These are phyloP conservation scores for Amazonetta brasiliensis DNA, from an alignment of 2,797 vertebrate species.

Conservation along the genomic window DNA sequence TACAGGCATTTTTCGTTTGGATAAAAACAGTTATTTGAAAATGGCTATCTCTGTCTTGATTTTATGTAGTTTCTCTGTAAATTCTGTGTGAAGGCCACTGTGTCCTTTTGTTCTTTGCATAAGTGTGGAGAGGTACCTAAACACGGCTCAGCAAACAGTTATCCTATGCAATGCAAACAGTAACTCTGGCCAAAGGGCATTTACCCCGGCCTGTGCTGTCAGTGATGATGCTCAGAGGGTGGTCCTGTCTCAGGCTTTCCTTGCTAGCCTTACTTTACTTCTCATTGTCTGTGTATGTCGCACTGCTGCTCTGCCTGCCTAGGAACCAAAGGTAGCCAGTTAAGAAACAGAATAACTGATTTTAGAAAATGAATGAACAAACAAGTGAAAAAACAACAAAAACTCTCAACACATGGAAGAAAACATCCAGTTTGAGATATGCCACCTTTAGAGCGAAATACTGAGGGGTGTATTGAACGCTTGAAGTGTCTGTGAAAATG, in stretches of 20 bases:
- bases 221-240: not conserved
- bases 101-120: not conserved
- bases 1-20: slow-evolving; percentile 9
- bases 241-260: slow-evolving; percentile 5
- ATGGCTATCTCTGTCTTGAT: not conserved
- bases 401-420: not conserved
- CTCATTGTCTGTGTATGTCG: not conserved
- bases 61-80: not conserved
- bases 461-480: not conserved
- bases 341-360: not conserved
- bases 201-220: not conserved
- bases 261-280: slow-evolving; percentile 17
- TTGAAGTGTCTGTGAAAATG: not conserved
- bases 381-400: not conserved
- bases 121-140: slow-evolving; percentile 22
- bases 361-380: not conserved
- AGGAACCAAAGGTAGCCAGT: slow-evolving; percentile 50
- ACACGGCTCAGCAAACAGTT: slow-evolving; percentile 53
- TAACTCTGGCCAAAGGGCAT: slow-evolving; percentile 51
- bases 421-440: not conserved
- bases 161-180: slow-evolving; percentile 65
- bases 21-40: not conserved
- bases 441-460: not conserved
- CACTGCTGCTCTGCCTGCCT: not conserved
- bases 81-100: slow-evolving; percentile 4